These are phyloP conservation scores for Albula goreensis DNA, from an alignment of 2,113 vertebrate genomes.

Conservation along the genomic window DNA sequence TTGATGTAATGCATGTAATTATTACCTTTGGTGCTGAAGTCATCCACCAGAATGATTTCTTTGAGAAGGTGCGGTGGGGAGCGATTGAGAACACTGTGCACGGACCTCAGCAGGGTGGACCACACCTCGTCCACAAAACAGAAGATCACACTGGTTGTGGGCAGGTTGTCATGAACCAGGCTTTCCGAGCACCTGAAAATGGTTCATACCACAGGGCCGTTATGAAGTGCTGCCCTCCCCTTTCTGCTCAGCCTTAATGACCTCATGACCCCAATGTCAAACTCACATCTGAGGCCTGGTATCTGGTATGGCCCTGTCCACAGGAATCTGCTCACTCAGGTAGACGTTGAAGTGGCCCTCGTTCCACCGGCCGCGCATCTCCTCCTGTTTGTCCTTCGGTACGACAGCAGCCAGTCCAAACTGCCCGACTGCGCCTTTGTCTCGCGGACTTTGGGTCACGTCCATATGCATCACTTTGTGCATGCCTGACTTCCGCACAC, in stretches of 20 bases:
- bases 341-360: constrained; percentile 96
- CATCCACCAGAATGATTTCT: constrained; percentile 92
- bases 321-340: constrained; percentile 89
- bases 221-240: neutral
- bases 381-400: constrained; percentile 68
- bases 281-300: constrained; percentile 89
- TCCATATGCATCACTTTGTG: constrained; percentile 82
- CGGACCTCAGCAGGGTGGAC: constrained; percentile 92
- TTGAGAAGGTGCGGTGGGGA: constrained; percentile 82
- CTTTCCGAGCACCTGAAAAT: constrained; percentile 77
- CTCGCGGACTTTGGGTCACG: constrained; percentile 73
- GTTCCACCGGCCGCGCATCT: constrained; percentile 82
- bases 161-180: constrained; percentile 80
- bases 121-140: constrained; percentile 98
- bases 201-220: neutral
- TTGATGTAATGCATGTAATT: neutral
- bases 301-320: constrained; percentile 87
- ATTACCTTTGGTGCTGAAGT: constrained; percentile 89
- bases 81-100: constrained; percentile 90
- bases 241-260: neutral
- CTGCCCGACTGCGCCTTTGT: constrained; percentile 81
- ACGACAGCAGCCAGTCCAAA: constrained; percentile 78
- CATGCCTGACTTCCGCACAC: constrained; percentile 35
- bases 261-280: neutral
- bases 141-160: constrained; percentile 88